Base-by-base conservation (phyloP, 2,888 invertebrate genomes). In the Deladenus siricidicola region DNA sequence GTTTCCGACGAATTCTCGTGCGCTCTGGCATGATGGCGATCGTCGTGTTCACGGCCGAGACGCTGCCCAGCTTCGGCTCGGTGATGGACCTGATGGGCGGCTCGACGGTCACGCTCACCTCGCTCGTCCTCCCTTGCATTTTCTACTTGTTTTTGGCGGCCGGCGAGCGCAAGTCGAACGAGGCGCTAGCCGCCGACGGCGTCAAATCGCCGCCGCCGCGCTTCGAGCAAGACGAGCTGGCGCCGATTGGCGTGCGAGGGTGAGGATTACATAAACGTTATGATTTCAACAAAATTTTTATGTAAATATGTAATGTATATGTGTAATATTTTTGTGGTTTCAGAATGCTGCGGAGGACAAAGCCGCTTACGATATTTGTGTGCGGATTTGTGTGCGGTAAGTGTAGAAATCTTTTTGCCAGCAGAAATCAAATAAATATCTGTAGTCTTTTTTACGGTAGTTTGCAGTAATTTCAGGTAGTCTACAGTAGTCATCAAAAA, bases 21-120 rank as follows among this genome's bases (percentile, higher is more conserved):
- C 67, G 72, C 52, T 65, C 68, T n/a, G 61, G 63, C 17, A 68
- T 70, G 56, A 70, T 72, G 68, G 62, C 65, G 47, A 62, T 65
- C 43, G 48, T 51, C 4, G 60, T 62, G 29, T 62, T 68, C 47
- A 56, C 55, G 21, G 67, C 65, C 14, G 60, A 60, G 43, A 53
- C 70, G 4, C 50, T 69, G 10, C 69, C 69, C 19, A 62, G 49
- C 23, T 69, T 69, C 30, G 69, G 70, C 14, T 64, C 71, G 2
- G 60, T 69, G 6, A 53, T 69, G n/a, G 60, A 67, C 45, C 56
- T 67, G 26, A 60, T 67, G 44, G 65, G 65, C 21, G 65, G 58
- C 43, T 65, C 65, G 2, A 65, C 66, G 10, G 65, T 65, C 30
- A 66, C 65, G 43, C 34, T 66, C 19, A 69, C 68, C 1, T 62